phyloP scores from a whole-genome alignment of 2,113 vertebrate genomes.

The Tamias sibiricus region DNA sequence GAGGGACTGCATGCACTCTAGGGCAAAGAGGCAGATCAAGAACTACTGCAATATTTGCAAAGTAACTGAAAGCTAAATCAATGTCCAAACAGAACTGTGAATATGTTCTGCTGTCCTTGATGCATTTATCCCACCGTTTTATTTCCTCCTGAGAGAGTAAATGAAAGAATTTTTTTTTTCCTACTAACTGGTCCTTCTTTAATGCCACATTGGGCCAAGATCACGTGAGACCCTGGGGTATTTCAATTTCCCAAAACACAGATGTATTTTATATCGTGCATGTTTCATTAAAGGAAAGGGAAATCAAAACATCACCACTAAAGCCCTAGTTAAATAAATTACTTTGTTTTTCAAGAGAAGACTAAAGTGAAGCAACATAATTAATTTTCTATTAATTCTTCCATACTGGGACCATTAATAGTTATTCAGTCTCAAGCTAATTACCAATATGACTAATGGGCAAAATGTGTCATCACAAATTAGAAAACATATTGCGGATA shows the following conservation, averaged over 20 bases:
- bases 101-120: neutral
- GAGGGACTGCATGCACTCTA: fast-evolving
- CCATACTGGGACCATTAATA: neutral
- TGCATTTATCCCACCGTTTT: fast-evolving
- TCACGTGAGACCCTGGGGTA: fast-evolving
- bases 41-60: fast-evolving
- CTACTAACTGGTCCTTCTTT: neutral
- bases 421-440: neutral
- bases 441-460: neutral
- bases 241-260: neutral
- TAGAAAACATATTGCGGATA: neutral
- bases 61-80: neutral
- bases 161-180: neutral
- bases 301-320: neutral
- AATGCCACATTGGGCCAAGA: too few species aligned
- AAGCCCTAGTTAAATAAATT: neutral
- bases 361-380: neutral
- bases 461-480: neutral
- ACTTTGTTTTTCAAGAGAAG: constrained; percentile 25
- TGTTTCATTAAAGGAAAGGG: neutral
- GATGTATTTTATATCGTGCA: neutral
- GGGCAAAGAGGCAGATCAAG: fast-evolving
- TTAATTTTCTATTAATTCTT: constrained; percentile 51
- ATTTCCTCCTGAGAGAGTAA: neutral
- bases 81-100: neutral